Conservation (phyloP, 2,113 vertebrate genomes). For the Takifugu flavidus region DNA sequence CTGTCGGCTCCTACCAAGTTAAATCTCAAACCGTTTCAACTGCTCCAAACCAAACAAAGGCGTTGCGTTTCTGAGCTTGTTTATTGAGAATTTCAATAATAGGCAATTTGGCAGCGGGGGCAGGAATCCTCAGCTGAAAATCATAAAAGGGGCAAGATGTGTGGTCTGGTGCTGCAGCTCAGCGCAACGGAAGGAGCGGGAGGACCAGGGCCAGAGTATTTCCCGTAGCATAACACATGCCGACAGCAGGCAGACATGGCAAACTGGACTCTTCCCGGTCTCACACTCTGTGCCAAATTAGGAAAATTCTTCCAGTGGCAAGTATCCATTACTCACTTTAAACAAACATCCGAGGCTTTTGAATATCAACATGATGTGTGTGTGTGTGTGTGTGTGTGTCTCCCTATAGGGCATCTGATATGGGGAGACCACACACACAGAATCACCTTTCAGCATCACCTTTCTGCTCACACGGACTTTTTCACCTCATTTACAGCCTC, state of each 20-base stretch:
- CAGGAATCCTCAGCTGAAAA: slow-evolving; percentile 62
- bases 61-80: slow-evolving; percentile 59
- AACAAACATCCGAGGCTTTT: slow-evolving; percentile 68
- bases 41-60: slow-evolving; percentile 57
- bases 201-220: slow-evolving; percentile 49
- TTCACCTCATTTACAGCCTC: not conserved
- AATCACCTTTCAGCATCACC: slow-evolving; percentile 37
- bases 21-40: slow-evolving; percentile 36
- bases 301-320: slow-evolving; percentile 79
- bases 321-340: slow-evolving; percentile 75
- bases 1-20: slow-evolving; percentile 28
- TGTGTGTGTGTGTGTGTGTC: slow-evolving; percentile 47
- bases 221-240: slow-evolving; percentile 64
- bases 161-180: slow-evolving; percentile 72
- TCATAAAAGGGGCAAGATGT: slow-evolving; percentile 68
- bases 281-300: slow-evolving; percentile 74
- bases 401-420: slow-evolving; percentile 60
- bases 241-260: slow-evolving; percentile 65
- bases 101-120: slow-evolving; percentile 60
- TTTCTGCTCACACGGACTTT: slow-evolving; percentile 21
- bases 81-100: slow-evolving; percentile 63
- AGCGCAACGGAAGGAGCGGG: slow-evolving; percentile 48
- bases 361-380: slow-evolving; percentile 63
- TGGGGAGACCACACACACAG: slow-evolving; percentile 61
- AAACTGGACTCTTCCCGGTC: slow-evolving; percentile 65